Percentiles rank a stretch among this genome's conserved stretches.
phyloP scores from a whole-genome alignment of 2,113 vertebrate genomes.

The Diphyllodes magnificus region DNA sequence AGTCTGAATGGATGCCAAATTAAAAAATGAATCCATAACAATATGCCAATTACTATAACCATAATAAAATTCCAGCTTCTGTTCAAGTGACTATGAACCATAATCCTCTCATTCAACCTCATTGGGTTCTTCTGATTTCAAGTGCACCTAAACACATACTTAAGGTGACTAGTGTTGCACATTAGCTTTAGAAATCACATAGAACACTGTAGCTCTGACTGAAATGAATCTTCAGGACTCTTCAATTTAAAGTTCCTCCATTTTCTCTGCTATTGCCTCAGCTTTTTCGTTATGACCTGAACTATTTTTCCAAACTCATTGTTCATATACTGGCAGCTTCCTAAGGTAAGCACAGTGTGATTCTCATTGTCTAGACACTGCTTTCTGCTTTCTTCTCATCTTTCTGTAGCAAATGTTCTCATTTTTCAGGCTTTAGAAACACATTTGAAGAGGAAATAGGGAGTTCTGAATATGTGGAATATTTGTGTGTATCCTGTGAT shows the following conservation, averaged over 20 bases:
- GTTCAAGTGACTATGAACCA: not conserved
- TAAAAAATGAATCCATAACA: conserved; percentile 64
- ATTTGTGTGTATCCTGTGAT: not conserved
- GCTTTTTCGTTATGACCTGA: not conserved
- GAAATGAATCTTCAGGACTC: not conserved
- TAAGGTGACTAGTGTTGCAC: not conserved
- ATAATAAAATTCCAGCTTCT: conserved; percentile 43
- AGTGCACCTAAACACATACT: not conserved
- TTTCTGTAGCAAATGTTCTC: not conserved
- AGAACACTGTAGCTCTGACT: not conserved
- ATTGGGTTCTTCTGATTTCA: not conserved
- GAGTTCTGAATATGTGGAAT: not conserved
- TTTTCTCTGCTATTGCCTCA: not conserved
- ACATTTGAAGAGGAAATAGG: not conserved
- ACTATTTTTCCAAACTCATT: not conserved
- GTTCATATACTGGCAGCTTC: not conserved
- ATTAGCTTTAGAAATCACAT: not conserved
- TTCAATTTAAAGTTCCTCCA: not conserved
- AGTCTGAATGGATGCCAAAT: conserved; percentile 32
- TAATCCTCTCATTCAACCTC: not conserved
- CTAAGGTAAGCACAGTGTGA: not conserved
- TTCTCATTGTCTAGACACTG: not conserved
- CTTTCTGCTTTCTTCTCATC: not conserved
- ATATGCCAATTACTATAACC: conserved; percentile 53
- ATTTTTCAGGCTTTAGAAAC: not conserved